These are phyloP conservation scores for Macropis europaea DNA, from an alignment of 2,888 invertebrate species.

Conservation along the genomic window DNA sequence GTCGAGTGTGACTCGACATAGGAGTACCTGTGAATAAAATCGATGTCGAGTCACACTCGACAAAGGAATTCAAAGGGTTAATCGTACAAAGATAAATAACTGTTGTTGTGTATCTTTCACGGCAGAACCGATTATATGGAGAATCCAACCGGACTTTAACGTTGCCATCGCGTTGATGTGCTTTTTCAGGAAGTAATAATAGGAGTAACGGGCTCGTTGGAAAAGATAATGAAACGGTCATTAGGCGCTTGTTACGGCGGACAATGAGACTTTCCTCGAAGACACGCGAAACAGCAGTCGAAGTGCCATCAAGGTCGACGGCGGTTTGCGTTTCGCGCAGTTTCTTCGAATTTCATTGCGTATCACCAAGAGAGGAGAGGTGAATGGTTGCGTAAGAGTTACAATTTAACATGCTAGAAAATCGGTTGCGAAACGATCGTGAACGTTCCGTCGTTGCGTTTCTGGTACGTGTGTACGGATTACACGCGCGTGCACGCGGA, in stretches of 20 bases:
- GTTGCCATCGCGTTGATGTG: neutral
- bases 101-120: neutral
- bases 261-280: conserved; percentile 14
- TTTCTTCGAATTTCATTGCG: conserved; percentile 11
- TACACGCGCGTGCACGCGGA: conserved; percentile 12
- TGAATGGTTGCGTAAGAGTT: conserved; percentile 18
- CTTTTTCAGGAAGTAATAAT: conserved; percentile 12
- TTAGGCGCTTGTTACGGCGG: neutral
- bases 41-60: too few relatives aligned
- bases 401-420: conserved; percentile 39
- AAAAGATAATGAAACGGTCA: conserved; percentile 24
- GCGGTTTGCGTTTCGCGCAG: neutral
- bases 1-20: too few relatives aligned
- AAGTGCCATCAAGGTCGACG: conserved; percentile 9
- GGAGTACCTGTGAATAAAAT: too few relatives aligned
- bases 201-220: neutral
- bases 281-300: neutral
- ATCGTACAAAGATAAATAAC: too few relatives aligned
- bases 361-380: neutral
- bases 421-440: conserved; percentile 36
- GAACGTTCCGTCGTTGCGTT: conserved; percentile 3
- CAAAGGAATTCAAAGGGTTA: too few relatives aligned
- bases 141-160: too few relatives aligned
- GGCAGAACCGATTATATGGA: too few relatives aligned
- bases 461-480: neutral